phyloP scores from a whole-genome alignment of 1,140 invertebrate genomes.

The Cydia amplana region DNA sequence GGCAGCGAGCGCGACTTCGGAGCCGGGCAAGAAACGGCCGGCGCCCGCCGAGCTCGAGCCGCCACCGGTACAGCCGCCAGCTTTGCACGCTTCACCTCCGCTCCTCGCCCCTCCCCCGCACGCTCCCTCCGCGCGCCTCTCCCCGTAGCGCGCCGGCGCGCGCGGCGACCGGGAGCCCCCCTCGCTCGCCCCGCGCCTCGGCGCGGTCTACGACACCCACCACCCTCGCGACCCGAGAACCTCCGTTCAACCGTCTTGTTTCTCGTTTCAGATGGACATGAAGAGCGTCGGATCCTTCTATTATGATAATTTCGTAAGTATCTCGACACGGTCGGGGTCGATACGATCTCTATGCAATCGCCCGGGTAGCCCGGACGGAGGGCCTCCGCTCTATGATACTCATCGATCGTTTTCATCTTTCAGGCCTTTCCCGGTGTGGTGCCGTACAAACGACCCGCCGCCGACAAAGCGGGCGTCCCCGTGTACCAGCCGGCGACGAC shows the following conservation, averaged over 20 bases:
- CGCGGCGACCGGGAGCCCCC: conserved; percentile 52
- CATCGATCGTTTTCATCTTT: conserved; percentile 49
- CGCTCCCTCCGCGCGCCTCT: conserved; percentile 63
- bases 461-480: conserved; percentile 96
- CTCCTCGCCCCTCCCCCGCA: conserved; percentile 53
- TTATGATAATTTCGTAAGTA: conserved; percentile 96
- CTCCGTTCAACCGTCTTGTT: conserved; percentile 68
- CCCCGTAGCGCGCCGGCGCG: conserved; percentile 51
- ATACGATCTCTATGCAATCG: neutral
- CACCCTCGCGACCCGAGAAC: conserved; percentile 47
- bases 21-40: conserved; percentile 75
- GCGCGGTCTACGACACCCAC: conserved; percentile 47
- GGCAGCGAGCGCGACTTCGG: conserved; percentile 70
- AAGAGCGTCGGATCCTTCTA: conserved; percentile 95
- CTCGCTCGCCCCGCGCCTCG: conserved; percentile 58
- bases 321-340: conserved; percentile 39
- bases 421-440: conserved; percentile 95
- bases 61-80: conserved; percentile 72
- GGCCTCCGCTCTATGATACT: neutral
- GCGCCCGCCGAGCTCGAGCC: conserved; percentile 74
- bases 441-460: conserved; percentile 95
- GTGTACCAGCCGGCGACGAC: conserved; percentile 96
- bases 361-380: conserved; percentile 10
- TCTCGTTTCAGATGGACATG: conserved; percentile 92
- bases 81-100: conserved; percentile 69